These are phyloP conservation scores for Cyrtonyx montezumae DNA, from an alignment of 2,113 vertebrate genomes.

Conservation along the genomic window DNA sequence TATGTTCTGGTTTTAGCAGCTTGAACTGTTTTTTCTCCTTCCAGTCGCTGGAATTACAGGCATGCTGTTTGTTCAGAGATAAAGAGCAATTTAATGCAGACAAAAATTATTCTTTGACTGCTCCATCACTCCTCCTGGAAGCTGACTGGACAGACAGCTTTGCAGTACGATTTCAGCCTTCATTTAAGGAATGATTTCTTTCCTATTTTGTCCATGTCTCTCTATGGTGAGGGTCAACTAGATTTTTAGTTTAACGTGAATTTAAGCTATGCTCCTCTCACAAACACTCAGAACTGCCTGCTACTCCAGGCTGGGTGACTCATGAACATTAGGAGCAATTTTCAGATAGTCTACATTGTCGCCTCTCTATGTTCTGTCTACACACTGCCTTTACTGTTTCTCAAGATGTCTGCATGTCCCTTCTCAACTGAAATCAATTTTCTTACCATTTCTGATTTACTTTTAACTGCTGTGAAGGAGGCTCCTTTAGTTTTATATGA, in stretches of 20 bases:
- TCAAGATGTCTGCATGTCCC: neutral
- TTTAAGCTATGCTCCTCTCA: neutral
- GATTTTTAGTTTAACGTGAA: neutral
- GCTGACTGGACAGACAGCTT: neutral
- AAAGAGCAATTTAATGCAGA: neutral
- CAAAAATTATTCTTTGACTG: neutral
- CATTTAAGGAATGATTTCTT: neutral
- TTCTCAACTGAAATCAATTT: neutral
- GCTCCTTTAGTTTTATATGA: neutral
- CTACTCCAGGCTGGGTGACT: neutral
- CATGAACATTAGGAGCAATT: neutral
- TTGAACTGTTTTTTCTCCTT: conserved; percentile 23
- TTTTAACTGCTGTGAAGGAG: neutral
- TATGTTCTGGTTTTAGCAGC: neutral
- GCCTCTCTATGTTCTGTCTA: neutral
- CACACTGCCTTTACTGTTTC: neutral
- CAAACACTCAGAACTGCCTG: neutral
- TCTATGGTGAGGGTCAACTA: neutral
- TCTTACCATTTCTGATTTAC: neutral
- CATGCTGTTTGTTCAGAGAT: conserved; percentile 25
- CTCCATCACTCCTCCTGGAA: neutral
- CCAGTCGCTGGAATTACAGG: conserved; percentile 15
- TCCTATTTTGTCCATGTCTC: neutral
- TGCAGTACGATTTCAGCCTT: neutral
- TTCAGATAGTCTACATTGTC: neutral